Evolutionary conservation across 2,888 invertebrate genomes (phyloP).

Genomic region (Zelleria hepariella): DNA sequence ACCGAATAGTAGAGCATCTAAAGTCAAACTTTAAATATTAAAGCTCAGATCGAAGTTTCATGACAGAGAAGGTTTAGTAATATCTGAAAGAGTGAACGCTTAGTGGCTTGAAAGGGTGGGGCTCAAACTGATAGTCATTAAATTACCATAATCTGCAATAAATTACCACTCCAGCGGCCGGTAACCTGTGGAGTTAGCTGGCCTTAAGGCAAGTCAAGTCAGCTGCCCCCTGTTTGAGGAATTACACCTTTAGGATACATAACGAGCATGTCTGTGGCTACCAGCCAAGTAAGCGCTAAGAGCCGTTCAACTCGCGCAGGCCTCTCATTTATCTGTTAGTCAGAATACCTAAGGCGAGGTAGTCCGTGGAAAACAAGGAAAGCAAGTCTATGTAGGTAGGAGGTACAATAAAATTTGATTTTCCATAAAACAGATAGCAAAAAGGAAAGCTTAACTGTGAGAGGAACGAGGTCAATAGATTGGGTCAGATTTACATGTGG

Average conservation of each 20-base stretch:
- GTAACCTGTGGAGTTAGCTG: background rate
- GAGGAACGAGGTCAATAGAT: conserved; percentile 2
- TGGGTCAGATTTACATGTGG: conserved; percentile 6
- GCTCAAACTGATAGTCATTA: background rate
- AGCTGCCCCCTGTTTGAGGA: background rate
- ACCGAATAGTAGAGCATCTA: no score
- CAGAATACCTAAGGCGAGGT: background rate
- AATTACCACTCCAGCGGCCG: background rate
- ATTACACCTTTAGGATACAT: background rate
- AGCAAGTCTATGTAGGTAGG: background rate
- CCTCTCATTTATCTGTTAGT: background rate
- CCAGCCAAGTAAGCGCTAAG: background rate
- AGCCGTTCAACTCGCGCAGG: no score
- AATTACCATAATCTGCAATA: background rate
- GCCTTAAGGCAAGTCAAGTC: no score
- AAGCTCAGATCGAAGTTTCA: no score
- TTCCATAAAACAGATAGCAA: conserved; percentile 4
- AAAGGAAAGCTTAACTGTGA: conserved; percentile 3
- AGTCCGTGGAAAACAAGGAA: background rate
- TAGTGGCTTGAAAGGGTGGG: background rate
- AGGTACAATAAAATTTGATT: background rate
- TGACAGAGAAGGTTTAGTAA: no score
- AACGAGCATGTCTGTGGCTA: background rate
- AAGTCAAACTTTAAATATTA: no score
- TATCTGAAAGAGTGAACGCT: background rate